Conservation (phyloP, 2,888 invertebrate species). For the Amiota communis region DNA sequence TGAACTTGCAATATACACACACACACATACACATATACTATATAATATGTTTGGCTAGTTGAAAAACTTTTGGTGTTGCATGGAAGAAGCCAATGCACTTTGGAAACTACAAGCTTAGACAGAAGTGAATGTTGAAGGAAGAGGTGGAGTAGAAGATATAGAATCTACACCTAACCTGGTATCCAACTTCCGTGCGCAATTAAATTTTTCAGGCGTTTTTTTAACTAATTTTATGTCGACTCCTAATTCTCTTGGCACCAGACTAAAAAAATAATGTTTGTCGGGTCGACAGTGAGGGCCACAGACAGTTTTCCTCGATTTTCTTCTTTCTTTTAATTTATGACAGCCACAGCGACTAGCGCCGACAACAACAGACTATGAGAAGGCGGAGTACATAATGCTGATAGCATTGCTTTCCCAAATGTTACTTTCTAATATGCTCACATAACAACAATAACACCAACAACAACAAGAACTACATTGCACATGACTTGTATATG, state of each 20-base stretch:
- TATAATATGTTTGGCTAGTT: too few relatives aligned
- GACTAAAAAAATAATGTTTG: too few relatives aligned
- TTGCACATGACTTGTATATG: conserved; percentile 28
- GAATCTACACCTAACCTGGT: neutral
- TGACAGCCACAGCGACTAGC: conserved; percentile 57
- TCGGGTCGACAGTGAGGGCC: too few relatives aligned
- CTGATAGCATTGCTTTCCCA: conserved; percentile 55
- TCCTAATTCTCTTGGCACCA: conserved; percentile 13
- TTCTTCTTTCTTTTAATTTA: neutral
- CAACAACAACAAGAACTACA: conserved; percentile 27
- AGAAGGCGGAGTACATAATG: conserved; percentile 37
- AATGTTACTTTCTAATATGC: conserved; percentile 62
- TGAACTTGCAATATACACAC: too few relatives aligned
- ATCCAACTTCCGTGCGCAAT: conserved; percentile 11
- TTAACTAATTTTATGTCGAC: conserved; percentile 26
- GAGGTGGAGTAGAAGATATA: too few relatives aligned
- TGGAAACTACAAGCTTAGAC: too few relatives aligned
- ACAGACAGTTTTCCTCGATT: too few relatives aligned
- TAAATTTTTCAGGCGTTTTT: conserved; percentile 25
- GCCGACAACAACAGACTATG: conserved; percentile 46
- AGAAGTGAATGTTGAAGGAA: too few relatives aligned
- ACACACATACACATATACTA: too few relatives aligned
- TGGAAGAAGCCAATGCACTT: too few relatives aligned
- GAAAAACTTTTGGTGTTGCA: too few relatives aligned
- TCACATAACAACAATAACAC: conserved; percentile 22